Evolutionary conservation across 2,797 vertebrate genomes (phyloP), one percentile per base, ranked within the genome.

Genomic region (Coccyzus lansbergi): DNA sequence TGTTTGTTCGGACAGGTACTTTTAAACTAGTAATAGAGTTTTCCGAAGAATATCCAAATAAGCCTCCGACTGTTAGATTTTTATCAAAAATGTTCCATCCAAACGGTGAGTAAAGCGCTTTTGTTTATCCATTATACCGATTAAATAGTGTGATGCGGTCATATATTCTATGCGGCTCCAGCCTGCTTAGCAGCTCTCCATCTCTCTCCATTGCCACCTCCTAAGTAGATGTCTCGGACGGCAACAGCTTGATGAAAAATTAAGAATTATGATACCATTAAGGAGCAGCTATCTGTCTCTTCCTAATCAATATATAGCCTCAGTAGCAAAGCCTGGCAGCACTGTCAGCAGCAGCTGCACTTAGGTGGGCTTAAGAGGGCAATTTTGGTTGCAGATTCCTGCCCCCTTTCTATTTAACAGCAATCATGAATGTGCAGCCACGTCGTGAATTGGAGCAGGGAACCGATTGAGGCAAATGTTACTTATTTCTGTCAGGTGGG

Each of bases 1-100:
- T 96, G 17, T 90, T 91, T 94, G 20, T 93, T 94, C 93, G 82
- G 74, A 92, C 97, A 99, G 99, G 99, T 98, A 99, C 99, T 58
- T 99, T 99, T 98, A 99, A 99, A 98, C 98, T 99, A 97, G 98
- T 99, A 97, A 99, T 99, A 98, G 99, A 99, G 97, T 99, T 99
- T 98, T 99, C 99, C 26, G 99, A 99, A 98, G 99, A 99, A 97
- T 99, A 99, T 97, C 99, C 99, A 94, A 99, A 99, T 98, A 99
- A 99, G 93, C 99, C 99, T 95, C 99, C 99, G 86, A 99, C 99
- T 96, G 99, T 99, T 98, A 98, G 99, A 94, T 99, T 99, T 98
- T 98, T 99, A 95, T 99, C 99, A 97, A 99, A 99, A 98, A 99
- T 99, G 99, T 99, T 99, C 97, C 99, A 99, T 98, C 99, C 99